Conservation (phyloP, 1,140 invertebrate species). For the Zaprionus ornatus region DNA sequence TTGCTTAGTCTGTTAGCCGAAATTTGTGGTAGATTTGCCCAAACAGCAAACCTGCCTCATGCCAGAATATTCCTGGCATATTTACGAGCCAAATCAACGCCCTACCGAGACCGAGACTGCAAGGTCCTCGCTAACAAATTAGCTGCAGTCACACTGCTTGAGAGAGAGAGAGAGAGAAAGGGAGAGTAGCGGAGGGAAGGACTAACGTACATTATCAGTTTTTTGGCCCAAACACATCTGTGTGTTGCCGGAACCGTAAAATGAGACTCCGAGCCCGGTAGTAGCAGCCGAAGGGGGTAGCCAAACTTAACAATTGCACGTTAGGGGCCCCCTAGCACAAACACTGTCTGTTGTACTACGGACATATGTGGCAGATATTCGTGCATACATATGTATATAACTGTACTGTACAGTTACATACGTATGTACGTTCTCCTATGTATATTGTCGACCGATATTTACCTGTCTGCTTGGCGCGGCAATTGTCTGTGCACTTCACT, state of each 20-base stretch:
- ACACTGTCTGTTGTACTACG: slow-evolving; percentile 26
- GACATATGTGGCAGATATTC: background rate
- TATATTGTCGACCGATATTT: slow-evolving; percentile 38
- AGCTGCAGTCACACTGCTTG: slow-evolving; percentile 46
- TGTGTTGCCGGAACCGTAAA: slow-evolving; percentile 36
- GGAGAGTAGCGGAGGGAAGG: background rate
- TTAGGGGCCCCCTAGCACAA: slow-evolving; percentile 13
- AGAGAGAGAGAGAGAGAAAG: background rate
- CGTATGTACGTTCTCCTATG: background rate
- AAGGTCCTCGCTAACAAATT: slow-evolving; percentile 56
- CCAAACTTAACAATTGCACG: slow-evolving; percentile 33
- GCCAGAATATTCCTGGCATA: slow-evolving; percentile 17
- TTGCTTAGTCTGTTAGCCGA: background rate
- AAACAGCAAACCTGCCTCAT: background rate
- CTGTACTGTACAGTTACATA: background rate
- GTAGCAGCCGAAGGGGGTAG: background rate
- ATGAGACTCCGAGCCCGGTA: background rate
- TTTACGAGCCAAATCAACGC: slow-evolving; percentile 44
- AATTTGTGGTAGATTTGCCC: background rate
- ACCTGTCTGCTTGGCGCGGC: slow-evolving; percentile 32
- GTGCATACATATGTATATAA: background rate
- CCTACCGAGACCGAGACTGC: slow-evolving; percentile 16
- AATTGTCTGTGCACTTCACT: slow-evolving; percentile 30
- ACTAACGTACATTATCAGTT: slow-evolving; percentile 56
- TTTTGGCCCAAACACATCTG: slow-evolving; percentile 49